Conservation (phyloP, 1,140 invertebrate species). For the Fopius arisanus region DNA sequence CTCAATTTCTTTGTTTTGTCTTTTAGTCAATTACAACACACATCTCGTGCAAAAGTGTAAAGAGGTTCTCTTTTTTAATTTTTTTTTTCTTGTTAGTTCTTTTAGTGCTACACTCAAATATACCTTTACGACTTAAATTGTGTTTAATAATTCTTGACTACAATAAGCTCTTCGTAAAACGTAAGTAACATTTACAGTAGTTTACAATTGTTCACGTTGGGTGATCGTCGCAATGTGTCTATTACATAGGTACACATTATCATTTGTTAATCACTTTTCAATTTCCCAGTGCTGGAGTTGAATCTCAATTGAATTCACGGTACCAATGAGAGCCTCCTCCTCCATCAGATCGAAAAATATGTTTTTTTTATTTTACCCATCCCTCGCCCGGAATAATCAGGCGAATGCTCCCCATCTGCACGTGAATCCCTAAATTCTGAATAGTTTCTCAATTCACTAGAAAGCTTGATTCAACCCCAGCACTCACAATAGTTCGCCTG, state of each 20-base stretch:
- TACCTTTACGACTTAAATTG: conserved; percentile 56
- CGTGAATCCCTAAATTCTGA: background rate
- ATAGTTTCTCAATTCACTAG: background rate
- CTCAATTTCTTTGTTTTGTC: conserved; percentile 38
- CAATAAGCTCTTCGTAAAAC: conserved; percentile 67
- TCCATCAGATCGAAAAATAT: conserved; percentile 19
- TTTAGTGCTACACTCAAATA: conserved; percentile 42
- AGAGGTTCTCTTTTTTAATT: conserved; percentile 57
- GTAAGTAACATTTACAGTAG: conserved; percentile 66
- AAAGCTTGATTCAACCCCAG: conserved; percentile 47
- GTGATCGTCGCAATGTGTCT: conserved; percentile 47
- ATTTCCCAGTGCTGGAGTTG: conserved; percentile 50
- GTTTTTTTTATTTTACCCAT: conserved; percentile 4
- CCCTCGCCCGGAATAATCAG: background rate
- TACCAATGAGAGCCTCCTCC: conserved; percentile 21
- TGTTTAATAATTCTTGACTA: conserved; percentile 65
- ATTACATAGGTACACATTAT: conserved; percentile 56
- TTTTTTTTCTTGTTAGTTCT: conserved; percentile 42
- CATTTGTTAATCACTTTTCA: conserved; percentile 23
- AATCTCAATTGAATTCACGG: conserved; percentile 32
- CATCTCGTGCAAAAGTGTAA: conserved; percentile 66
- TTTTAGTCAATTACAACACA: conserved; percentile 63
- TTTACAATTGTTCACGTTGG: conserved; percentile 61
- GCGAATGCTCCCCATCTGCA: background rate
- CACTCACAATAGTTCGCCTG: conserved; percentile 43